Conservation (phyloP, 2,113 vertebrate genomes). For the Clupea harengus region DNA sequence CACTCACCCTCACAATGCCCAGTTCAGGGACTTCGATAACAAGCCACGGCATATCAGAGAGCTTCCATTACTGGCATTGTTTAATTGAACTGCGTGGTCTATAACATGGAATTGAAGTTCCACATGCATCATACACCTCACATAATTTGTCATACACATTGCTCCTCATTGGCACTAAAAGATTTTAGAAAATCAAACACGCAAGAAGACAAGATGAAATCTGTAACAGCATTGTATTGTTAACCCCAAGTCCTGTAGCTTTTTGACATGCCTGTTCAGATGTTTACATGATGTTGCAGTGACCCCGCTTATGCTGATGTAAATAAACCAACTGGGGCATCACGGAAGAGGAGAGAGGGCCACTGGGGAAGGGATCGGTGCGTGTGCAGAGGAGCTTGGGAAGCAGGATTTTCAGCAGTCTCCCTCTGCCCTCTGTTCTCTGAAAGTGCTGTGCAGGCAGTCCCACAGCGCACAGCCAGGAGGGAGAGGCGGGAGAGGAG, state of each 20-base stretch:
- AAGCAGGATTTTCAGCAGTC: neutral
- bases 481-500: neutral
- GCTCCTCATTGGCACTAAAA: too few relatives aligned
- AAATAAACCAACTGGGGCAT: conserved; percentile 7
- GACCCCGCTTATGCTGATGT: neutral
- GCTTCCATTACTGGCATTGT: neutral
- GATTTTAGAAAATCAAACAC: neutral
- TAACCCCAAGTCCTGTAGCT: neutral
- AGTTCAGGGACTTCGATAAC: conserved; percentile 56
- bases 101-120: neutral
- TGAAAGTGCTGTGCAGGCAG: conserved; percentile 3
- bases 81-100: neutral
- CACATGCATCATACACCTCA: neutral
- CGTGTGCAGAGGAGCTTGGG: neutral
- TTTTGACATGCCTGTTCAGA: neutral
- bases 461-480: neutral
- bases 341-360: neutral
- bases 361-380: neutral
- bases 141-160: too few relatives aligned
- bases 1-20: conserved; percentile 53
- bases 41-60: conserved; percentile 38
- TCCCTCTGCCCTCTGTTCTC: neutral
- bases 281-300: neutral
- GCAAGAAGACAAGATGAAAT: neutral
- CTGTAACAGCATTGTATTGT: too few relatives aligned